Percentiles rank a stretch among this genome's conserved stretches.
These are phyloP conservation scores for Dendronephthya gigantea DNA, from an alignment of 64 coral and sea anemone genomes.

Conservation along the genomic window DNA sequence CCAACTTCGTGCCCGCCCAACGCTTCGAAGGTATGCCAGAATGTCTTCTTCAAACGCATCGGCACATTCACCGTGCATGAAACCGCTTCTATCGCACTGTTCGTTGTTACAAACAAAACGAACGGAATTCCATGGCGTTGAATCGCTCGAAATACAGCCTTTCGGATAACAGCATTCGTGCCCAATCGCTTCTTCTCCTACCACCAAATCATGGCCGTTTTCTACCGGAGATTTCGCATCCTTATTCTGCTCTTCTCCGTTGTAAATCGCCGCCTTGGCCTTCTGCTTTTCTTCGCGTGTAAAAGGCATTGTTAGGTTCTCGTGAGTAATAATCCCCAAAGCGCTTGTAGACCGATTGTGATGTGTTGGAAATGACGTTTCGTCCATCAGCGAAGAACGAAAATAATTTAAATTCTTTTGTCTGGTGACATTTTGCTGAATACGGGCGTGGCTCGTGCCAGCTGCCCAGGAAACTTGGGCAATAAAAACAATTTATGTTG, in stretches of 20 bases:
- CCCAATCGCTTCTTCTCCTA: conserved; percentile 32
- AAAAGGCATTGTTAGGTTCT: conserved; percentile 64
- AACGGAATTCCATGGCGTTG: conserved; percentile 60
- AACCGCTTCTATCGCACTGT: conserved; percentile 57
- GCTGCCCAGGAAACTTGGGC: background rate
- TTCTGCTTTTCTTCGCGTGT: conserved; percentile 73
- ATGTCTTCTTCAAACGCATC: conserved; percentile 94
- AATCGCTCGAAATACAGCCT: conserved; percentile 70
- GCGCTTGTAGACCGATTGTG: background rate
- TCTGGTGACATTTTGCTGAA: background rate
- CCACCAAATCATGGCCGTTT: conserved; percentile 54
- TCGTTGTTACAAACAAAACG: conserved; percentile 97
- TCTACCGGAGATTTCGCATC: background rate
- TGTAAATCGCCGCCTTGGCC: conserved; percentile 44
- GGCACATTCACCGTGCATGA: conserved; percentile 91
- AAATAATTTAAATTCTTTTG: background rate
- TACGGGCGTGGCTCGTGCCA: background rate
- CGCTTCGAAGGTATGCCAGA: conserved; percentile 66
- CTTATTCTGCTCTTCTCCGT: background rate
- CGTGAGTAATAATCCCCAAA: conserved; percentile 17
- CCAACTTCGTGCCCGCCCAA: conserved; percentile 47
- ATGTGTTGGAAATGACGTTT: conserved; percentile 37
- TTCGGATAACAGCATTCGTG: conserved; percentile 78
- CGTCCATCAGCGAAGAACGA: background rate
- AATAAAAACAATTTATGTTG: background rate